Base-by-base conservation (phyloP, 2,888 invertebrate genomes). In the Cyaniris semiargus region DNA sequence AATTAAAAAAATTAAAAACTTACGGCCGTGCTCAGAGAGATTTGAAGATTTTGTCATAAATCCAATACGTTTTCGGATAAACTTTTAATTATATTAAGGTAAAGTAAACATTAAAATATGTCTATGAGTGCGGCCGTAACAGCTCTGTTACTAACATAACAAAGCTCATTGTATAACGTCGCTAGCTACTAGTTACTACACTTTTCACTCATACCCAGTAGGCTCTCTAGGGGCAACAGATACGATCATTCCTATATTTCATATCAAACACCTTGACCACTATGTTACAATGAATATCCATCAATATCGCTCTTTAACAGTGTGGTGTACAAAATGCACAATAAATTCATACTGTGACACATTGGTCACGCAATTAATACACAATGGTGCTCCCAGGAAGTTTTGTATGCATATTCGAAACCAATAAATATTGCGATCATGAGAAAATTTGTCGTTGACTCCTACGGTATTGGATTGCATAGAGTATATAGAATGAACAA, bases 281-380 rank as follows among this genome's bases (percentile, higher is more conserved):
- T 23, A 23, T 60, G 13, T 66, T 6, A 66, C 66, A 90, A 91
- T 90, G 88, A 86, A 87, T 84, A 87, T 84, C 84, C 82, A 87
- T 87, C 86, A 89, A 72, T 27, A 44, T 74, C 18, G 27, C 74
- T 74, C 18, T 74, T 74, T 74, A 48, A 23, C 74, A 53, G 74
- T 23, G 74, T 53, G 27, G 53, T 74, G 18, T 86, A 92, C 91
- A 92, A 93, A 88, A 87, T 88, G 85, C 85, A 84, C 86, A 90
- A 93, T 93, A 94, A 93, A 94, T 94, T 86, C 84, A 86, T 86
- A 84, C 86, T 80, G 81, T 87, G 90, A 91, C 90, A 88, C 88
- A 90, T 91, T 92, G 88, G 92, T 90, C 90, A 89, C 86, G 91
- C 92, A 92, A 92, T 93, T 91, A 90, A 88, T 88, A 85, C 84